Base-by-base conservation (phyloP, 2,888 invertebrate species). In the Argyresthia albistria region DNA sequence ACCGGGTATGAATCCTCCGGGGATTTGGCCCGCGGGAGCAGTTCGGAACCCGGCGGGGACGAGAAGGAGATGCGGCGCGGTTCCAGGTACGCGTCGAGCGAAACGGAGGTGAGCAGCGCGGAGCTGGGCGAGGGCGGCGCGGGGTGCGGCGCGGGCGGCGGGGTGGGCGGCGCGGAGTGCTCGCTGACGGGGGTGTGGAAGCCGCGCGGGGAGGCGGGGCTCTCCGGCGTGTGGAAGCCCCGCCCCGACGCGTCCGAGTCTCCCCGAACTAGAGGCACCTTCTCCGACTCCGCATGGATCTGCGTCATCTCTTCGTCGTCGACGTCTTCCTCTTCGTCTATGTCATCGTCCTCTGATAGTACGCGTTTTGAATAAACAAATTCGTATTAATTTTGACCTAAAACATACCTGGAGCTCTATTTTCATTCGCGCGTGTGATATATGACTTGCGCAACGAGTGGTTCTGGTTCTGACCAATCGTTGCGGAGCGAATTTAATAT, bases 1-100 rank as follows among this genome's bases (percentile, higher is more conserved):
- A 95, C 95, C 4, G 95, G 95, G 68, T 93, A 95, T 57, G 94
- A 94, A 59, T 95, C 95, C 62, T 93, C 93, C n/a, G 93, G 92
- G 53, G 92, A 92, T 11, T 90, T 90, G 25, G 90, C 90, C 35
- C 92, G 89, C 15, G 90, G 90, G 60, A 91, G 88, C 46, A 93
- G 76, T 58, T 94, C 94, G 53, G 94, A 93, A 60, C 91, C 90
- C 4, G 94, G 92, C 10, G 94, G 93, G 8, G 94, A 94, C 63
- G 92, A 92, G 75, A 95, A 92, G 0, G 95, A 95, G 61, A 96
- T 92, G 50, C 95, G 90, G 35, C 93, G 92, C 0, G 95, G 94
- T 65, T 97, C 96, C 59, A 96, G 87, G 67, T 95, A 97, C 16
- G 93, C 95, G 60, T 96, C 96, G 36, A 95, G 89, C 1, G 95